Evolutionary conservation across 2,797 vertebrate species (phyloP), one percentile per base, ranked within the genome.

Genomic region (Esox masquinongy): DNA sequence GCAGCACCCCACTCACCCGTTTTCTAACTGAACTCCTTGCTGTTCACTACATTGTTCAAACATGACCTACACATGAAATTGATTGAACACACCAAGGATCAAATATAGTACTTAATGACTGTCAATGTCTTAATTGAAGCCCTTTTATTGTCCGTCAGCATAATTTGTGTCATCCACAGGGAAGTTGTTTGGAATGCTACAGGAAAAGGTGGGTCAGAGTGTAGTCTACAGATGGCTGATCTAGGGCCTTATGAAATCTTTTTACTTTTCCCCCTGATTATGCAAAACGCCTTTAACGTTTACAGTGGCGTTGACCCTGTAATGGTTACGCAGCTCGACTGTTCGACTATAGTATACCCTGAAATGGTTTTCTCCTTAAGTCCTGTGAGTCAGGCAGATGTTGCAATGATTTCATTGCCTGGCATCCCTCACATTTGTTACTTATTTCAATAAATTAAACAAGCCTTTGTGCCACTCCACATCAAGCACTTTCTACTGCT

Each of bases 21-120:
- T 61, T 61, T 59, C 74, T 78, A 81, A 67, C 77, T 75, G 75
- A 63, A 74, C 43, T 19, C 78, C 66, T 64, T 11, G 19, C 50
- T 73, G 5, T 76, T 14, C 72, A 5, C 59, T 67, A 68, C 43
- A 1, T 63, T 74, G 77, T 2, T 8, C 7, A 66, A 66, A 66
- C 63, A 31, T 34, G 63, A 29, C 15, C 14, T 49, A 43, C 12
- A 70, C 39, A 9, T 6, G 19, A 70, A 59, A n/a, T 24, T 22
- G 22, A 11, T 59, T 22, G 39, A 39, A 70, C 68, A 47, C 39
- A 12, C 22, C n/a, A 22, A 17, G 8, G 16, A 49, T 70, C 8
- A 50, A 29, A 26, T 12, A 15, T 26, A 39, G 24, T 64, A 64
- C 15, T 39, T 24, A n/a, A 69, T 11, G 34, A 63, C 4, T 19